Percentiles rank a stretch among this genome's conserved stretches.
Conservation (phyloP, 1,140 invertebrate genomes). For the Nephotettix cincticeps region DNA sequence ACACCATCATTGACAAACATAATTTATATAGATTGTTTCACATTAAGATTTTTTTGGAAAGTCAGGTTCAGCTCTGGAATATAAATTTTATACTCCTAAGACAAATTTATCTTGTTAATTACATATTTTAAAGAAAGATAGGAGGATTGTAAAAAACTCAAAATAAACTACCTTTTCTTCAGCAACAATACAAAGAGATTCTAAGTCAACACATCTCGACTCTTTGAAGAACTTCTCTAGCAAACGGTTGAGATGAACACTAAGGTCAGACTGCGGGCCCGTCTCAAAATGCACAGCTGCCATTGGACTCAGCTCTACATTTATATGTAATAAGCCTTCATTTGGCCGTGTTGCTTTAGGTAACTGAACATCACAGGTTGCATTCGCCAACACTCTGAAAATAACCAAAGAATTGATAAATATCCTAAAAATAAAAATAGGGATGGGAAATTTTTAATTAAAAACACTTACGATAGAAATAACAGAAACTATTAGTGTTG, state of each 20-base stretch:
- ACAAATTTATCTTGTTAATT: too few species aligned
- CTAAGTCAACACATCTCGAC: slow-evolving; percentile 85
- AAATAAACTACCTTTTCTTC: slow-evolving; percentile 75
- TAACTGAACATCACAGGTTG: slow-evolving; percentile 80
- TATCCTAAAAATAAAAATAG: too few species aligned
- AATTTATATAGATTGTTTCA: too few species aligned
- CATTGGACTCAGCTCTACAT: slow-evolving; percentile 84
- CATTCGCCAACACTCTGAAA: slow-evolving; percentile 79
- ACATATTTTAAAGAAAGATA: too few species aligned
- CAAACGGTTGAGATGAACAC: slow-evolving; percentile 76
- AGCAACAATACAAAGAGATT: slow-evolving; percentile 88
- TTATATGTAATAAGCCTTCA: slow-evolving; percentile 84
- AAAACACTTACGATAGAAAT: slow-evolving; percentile 17
- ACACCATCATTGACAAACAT: too few species aligned
- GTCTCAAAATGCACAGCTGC: slow-evolving; percentile 77
- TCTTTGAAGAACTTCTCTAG: slow-evolving; percentile 89
- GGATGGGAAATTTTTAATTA: slow-evolving; percentile 14
- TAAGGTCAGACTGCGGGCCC: slow-evolving; percentile 66
- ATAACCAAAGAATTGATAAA: slow-evolving; percentile 31
- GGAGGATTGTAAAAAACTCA: too few species aligned
- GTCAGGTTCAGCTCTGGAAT: too few species aligned
- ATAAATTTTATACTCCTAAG: too few species aligned
- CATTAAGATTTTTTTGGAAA: too few species aligned
- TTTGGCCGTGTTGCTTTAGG: slow-evolving; percentile 82
- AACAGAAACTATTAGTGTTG: background rate